These are phyloP conservation scores for Orchestia grillus DNA, from an alignment of 1,140 invertebrate genomes.

Conservation along the genomic window DNA sequence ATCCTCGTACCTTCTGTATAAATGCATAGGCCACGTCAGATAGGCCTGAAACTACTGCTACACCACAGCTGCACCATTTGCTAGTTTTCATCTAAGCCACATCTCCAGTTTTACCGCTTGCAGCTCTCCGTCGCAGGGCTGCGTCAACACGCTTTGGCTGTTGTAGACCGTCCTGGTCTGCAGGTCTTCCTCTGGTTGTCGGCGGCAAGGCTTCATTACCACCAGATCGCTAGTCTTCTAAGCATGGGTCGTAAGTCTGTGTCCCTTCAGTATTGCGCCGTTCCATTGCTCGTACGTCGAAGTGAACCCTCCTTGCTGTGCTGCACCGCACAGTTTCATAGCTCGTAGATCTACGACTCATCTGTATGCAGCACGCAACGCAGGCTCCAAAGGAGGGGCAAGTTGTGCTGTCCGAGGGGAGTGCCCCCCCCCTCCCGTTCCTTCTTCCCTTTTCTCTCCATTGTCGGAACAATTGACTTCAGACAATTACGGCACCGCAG, in stretches of 20 bases:
- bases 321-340: neutral
- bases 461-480: slow-evolving; percentile 4
- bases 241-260: neutral
- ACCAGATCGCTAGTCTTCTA: neutral
- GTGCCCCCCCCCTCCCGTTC: no score
- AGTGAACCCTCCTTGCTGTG: neutral
- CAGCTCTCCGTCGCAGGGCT: neutral
- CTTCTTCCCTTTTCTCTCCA: neutral
- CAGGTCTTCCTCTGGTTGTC: neutral
- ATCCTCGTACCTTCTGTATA: neutral
- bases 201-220: neutral
- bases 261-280: neutral
- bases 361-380: neutral
- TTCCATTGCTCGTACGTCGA: neutral
- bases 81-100: neutral
- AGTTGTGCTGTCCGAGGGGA: neutral
- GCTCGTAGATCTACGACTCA: neutral
- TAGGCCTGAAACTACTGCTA: neutral
- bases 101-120: neutral
- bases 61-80: neutral
- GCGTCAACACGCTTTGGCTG: no score
- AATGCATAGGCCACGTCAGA: neutral
- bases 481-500: neutral
- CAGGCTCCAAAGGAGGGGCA: neutral
- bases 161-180: neutral